These are phyloP conservation scores for Redunca redunca DNA, from an alignment of 2,113 vertebrate species.

Conservation along the genomic window DNA sequence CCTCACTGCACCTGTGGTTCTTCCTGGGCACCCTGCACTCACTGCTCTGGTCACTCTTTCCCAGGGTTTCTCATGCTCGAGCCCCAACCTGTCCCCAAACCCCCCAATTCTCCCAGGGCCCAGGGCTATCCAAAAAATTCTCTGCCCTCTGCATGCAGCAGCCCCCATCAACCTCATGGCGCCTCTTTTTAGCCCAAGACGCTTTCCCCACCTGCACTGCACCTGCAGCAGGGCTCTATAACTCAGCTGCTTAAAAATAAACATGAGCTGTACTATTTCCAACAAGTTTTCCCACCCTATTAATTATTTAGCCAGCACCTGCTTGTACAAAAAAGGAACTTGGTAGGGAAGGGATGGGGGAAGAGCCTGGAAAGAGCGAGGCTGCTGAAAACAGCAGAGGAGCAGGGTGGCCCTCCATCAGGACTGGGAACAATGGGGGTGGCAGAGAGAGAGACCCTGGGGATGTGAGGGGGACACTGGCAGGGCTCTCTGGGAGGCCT, in stretches of 20 bases:
- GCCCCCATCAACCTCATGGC: background rate
- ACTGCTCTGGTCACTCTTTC: background rate
- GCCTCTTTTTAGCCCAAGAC: background rate
- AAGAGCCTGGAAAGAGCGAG: background rate
- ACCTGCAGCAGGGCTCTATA: slow-evolving; percentile 1
- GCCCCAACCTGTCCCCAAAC: background rate
- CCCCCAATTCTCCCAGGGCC: background rate
- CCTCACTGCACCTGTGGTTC: background rate
- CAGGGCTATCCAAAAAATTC: background rate
- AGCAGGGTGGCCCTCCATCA: background rate
- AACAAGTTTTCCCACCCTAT: background rate
- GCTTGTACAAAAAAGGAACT: background rate
- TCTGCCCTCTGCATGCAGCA: background rate
- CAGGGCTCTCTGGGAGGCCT: background rate
- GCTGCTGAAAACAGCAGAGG: background rate
- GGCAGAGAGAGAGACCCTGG: rapidly evolving
- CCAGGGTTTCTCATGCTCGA: background rate
- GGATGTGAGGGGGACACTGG: rapidly evolving
- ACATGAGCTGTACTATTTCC: background rate
- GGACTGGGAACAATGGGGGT: background rate
- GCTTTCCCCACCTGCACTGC: background rate
- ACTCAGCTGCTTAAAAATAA: slow-evolving; percentile 59
- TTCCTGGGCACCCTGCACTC: background rate
- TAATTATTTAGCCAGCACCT: slow-evolving; percentile 57
- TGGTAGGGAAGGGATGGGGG: background rate